A percentile compares a stretch with the other conserved stretches of the same genome.
phyloP scores from a whole-genome alignment of 1,140 invertebrate genomes.

The Eubasilissa regina region DNA sequence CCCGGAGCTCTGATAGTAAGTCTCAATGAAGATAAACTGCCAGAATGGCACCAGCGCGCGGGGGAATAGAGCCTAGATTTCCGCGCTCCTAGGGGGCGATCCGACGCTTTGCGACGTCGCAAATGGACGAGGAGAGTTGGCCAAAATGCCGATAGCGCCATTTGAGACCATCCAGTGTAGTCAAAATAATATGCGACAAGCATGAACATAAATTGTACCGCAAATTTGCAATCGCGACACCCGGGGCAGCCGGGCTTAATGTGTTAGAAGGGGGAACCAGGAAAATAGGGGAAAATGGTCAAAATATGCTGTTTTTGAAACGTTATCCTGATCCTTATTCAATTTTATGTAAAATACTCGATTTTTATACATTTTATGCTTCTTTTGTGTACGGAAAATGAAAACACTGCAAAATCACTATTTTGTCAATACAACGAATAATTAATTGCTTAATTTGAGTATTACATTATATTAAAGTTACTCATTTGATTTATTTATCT shows the following conservation, averaged over 20 bases:
- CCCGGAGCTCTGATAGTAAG: constrained; percentile 18
- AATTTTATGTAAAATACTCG: too few species aligned
- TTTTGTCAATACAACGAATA: too few species aligned
- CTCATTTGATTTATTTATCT: too few species aligned
- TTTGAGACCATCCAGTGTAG: constrained; percentile 64
- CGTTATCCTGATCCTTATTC: neutral
- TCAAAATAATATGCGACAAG: constrained; percentile 66
- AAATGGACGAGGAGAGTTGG: constrained; percentile 62
- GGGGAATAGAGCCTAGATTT: constrained; percentile 50
- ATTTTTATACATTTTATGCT: too few species aligned
- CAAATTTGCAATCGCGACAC: constrained; percentile 72
- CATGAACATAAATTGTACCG: constrained; percentile 70
- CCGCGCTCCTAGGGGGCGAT: constrained; percentile 9
- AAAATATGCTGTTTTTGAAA: neutral
- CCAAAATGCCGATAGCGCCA: constrained; percentile 69
- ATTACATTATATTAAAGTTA: too few species aligned
- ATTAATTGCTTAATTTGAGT: too few species aligned
- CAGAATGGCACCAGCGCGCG: constrained; percentile 48
- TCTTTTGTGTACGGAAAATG: too few species aligned
- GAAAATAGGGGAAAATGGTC: constrained; percentile 14
- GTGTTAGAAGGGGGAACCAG: neutral
- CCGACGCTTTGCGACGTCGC: constrained; percentile 24
- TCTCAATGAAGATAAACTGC: constrained; percentile 29
- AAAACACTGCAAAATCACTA: too few species aligned
- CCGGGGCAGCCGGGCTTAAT: constrained; percentile 35